Evolutionary conservation across 35 echinoderm and acorn worm genomes (phyloP).

Genomic region (Strongylocentrotus purpuratus): DNA sequence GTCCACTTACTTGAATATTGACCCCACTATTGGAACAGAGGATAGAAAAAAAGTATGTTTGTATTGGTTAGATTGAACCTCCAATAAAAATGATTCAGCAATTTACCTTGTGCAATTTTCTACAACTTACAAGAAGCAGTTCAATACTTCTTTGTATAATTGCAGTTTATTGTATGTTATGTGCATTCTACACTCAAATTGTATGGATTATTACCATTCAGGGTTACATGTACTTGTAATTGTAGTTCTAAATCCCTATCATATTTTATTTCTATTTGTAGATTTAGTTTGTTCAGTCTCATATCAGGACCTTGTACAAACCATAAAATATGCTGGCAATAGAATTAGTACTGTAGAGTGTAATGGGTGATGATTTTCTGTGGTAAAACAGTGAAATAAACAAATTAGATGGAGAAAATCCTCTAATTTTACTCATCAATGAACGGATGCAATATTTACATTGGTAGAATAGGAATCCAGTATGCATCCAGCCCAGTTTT

Average conservation of each 20-base stretch:
- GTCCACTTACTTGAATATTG: background rate
- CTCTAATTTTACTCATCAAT: background rate
- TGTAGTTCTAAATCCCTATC: no score
- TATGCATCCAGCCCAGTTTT: slow-evolving; percentile 2
- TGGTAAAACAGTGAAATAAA: background rate
- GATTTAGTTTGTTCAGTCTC: background rate
- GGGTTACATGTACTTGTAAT: no score
- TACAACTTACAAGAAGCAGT: no score
- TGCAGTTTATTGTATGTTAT: no score
- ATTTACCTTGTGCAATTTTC: no score
- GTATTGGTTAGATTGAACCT: no score
- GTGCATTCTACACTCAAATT: no score
- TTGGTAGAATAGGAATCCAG: background rate
- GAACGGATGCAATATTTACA: background rate
- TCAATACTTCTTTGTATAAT: no score
- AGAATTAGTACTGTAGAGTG: background rate
- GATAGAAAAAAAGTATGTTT: background rate
- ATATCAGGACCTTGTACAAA: background rate
- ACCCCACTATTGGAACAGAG: background rate
- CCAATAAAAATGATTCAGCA: no score
- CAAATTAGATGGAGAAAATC: background rate
- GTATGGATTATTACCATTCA: no score
- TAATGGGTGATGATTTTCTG: background rate
- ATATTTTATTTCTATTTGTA: no score
- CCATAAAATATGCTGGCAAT: background rate